These are phyloP conservation scores for Rhabdomys dilectus DNA, from an alignment of 2,113 vertebrate genomes.

Conservation along the genomic window DNA sequence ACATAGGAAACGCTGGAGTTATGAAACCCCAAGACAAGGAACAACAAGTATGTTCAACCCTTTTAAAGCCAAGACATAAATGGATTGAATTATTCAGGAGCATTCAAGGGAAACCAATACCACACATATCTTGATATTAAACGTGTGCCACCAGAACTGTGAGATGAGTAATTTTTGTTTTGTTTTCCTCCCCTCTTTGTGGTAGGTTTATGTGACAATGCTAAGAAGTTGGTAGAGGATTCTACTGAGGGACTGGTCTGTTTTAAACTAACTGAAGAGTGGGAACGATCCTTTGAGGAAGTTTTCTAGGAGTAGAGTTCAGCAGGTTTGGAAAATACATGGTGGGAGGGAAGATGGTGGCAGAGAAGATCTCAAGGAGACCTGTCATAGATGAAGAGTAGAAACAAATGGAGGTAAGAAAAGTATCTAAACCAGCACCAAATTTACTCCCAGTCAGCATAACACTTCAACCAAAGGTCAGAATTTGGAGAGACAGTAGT, in stretches of 20 bases:
- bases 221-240: not conserved
- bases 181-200: not conserved
- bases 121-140: not conserved
- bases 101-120: not conserved
- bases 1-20: not conserved
- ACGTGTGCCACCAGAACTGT: not conserved
- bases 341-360: rapidly evolving
- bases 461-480: not conserved
- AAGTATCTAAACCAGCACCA: not conserved
- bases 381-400: not conserved
- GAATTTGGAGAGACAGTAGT: not conserved
- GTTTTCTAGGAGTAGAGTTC: not conserved
- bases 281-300: not conserved
- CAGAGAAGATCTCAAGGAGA: not conserved
- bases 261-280: not conserved
- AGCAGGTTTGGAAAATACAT: not conserved
- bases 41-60: no score
- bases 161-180: not conserved
- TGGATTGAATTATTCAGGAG: not conserved
- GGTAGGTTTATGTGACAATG: not conserved
- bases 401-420: not conserved
- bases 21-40: not conserved
- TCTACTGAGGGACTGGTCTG: not conserved
- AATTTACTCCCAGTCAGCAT: not conserved
- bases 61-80: not conserved